phyloP scores from a whole-genome alignment of 2,888 invertebrate genomes.

The Slavum lentiscoides region DNA sequence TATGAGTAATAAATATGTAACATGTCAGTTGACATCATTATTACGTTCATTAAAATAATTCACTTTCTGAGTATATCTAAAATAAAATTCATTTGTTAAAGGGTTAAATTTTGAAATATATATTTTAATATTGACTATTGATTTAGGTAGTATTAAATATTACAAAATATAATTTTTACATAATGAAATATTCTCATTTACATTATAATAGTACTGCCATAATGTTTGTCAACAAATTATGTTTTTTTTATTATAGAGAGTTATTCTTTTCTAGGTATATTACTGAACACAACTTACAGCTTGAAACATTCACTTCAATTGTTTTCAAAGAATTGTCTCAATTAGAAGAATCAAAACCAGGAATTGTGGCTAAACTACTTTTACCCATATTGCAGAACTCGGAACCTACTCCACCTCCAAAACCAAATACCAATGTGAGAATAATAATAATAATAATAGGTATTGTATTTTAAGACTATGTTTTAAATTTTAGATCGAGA shows the following conservation, averaged over 20 bases:
- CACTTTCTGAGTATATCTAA: no score
- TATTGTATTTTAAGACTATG: background rate
- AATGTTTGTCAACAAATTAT: no score
- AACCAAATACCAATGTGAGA: constrained; percentile 69
- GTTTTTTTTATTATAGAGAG: background rate
- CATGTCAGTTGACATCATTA: no score
- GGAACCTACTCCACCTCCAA: constrained; percentile 69
- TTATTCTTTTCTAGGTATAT: constrained; percentile 58
- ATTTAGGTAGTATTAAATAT: background rate
- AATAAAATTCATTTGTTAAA: no score
- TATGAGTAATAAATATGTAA: no score
- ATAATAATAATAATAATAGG: background rate
- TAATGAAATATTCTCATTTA: no score
- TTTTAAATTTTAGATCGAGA: constrained; percentile 67
- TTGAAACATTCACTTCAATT: constrained; percentile 79
- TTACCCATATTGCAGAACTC: constrained; percentile 75
- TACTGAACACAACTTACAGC: constrained; percentile 65
- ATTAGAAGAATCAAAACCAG: constrained; percentile 82
- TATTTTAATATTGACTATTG: background rate
- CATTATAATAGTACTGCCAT: no score
- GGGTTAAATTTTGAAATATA: no score
- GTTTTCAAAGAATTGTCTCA: constrained; percentile 78
- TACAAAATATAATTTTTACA: no score
- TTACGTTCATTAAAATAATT: no score
- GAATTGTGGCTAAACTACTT: constrained; percentile 76